These are phyloP conservation scores for Brienomyrus brachyistius DNA, from an alignment of 2,113 vertebrate species.

Conservation along the genomic window DNA sequence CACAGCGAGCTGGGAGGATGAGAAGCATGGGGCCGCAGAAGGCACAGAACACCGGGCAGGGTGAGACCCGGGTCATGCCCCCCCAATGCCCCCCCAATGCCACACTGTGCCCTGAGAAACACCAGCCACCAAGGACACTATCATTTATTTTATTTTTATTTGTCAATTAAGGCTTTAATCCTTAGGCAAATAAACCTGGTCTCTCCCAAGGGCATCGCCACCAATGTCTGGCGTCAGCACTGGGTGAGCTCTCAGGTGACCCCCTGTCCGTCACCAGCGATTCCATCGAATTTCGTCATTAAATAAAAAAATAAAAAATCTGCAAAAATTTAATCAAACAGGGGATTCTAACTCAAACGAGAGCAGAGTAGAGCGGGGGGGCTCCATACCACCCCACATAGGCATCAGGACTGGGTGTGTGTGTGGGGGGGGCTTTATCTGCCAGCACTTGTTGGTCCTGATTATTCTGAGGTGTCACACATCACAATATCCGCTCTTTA, in stretches of 20 bases:
- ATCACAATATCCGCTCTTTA: background rate
- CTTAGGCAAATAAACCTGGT: background rate
- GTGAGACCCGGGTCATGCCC: background rate
- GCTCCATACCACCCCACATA: background rate
- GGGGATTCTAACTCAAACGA: background rate
- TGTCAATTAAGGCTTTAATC: background rate
- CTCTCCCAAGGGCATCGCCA: background rate
- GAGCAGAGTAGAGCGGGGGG: background rate
- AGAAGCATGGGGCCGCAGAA: background rate
- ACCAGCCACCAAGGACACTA: background rate
- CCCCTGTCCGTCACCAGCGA: background rate
- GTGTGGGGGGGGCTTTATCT: background rate
- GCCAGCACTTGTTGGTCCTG: background rate
- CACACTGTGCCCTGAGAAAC: background rate
- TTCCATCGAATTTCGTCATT: background rate
- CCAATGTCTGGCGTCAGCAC: background rate
- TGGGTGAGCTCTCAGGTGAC: background rate
- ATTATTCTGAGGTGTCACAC: background rate
- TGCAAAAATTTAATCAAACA: background rate
- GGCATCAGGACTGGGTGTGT: background rate
- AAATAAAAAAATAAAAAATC: background rate
- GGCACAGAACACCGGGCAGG: background rate
- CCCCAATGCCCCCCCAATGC: too few relatives aligned
- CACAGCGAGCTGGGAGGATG: background rate
- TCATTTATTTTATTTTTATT: background rate